A percentile compares a stretch with the other conserved stretches of the same genome.
These are phyloP conservation scores for Danio rerio DNA, from an alignment of 2,113 vertebrate species.

Conservation along the genomic window GRCz12tu NC_133190.1:22645001-22645500, in stretches of 20 bases:
- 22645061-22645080: neutral
- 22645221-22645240: conserved; percentile 47
- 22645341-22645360: conserved; percentile 35
- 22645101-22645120: neutral
- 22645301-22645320: conserved; percentile 26
- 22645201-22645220: neutral
- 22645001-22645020: neutral
- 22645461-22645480: neutral
- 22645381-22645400: conserved; percentile 28
- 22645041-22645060: neutral
- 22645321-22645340: conserved; percentile 51
- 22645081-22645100: neutral
- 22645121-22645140: neutral
- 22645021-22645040: neutral
- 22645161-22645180: conserved; percentile 3
- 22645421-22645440: neutral
- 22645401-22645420: neutral
- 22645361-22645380: conserved; percentile 15
- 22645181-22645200: conserved; percentile 25
- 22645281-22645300: conserved; percentile 51
- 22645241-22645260: conserved; percentile 13
- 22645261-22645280: conserved; percentile 9
- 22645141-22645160: conserved; percentile 25
- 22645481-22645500: no score
- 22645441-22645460: neutral